Base-by-base conservation (phyloP, 2,888 invertebrate genomes). In the Sminthurides aquaticus region DNA sequence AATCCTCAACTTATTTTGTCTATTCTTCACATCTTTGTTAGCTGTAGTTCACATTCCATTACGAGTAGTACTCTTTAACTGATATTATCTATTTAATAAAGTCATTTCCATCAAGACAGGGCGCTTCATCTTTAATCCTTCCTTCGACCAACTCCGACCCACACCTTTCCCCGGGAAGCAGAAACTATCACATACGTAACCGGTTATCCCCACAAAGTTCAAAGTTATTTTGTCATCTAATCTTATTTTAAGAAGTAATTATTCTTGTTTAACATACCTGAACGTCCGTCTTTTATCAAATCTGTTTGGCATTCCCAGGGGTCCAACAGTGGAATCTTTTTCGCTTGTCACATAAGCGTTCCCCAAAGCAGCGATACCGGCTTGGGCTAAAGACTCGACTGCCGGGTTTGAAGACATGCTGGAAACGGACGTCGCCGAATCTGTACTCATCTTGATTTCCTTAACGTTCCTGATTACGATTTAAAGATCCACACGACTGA, bases 271-370 rank as follows among this genome's bases (percentile, higher is more conserved):
- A 52, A 20, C 52, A 8, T 62, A 71, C 71, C 71, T 68, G 63
- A 71, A 71, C 24, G 69, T 71, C 29, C 71, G 43, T 55, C 71
- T 26, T 62, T 71, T 71, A 49, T 71, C 71, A 25, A 60, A 26
- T 59, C 65, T 67, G 8, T 66, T 66, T 8, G 69, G 69, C 43
- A 69, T 57, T 54, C 70, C 70, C 22, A 67, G 49, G 1, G 68
- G 68, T 28, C 67, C 68, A 18, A 67, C 26, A 0, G 57, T 60
- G 18, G 62, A 64, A 57, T 62, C 63, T 2, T 64, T 34, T 34
- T 34, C 52, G 5, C 5, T 5, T 5, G 52, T 18, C 8, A 52
- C 27, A 11, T 24, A 56, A 25, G 56, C 56, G n/a, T 26, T 56
- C 25, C 27, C 26, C 3, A 56, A 5, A 26, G 26, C 27, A 26